Evolutionary conservation across 2,113 vertebrate species (phyloP), one percentile per base, ranked within the genome.

Genomic region (Eulemur rufifrons): DNA sequence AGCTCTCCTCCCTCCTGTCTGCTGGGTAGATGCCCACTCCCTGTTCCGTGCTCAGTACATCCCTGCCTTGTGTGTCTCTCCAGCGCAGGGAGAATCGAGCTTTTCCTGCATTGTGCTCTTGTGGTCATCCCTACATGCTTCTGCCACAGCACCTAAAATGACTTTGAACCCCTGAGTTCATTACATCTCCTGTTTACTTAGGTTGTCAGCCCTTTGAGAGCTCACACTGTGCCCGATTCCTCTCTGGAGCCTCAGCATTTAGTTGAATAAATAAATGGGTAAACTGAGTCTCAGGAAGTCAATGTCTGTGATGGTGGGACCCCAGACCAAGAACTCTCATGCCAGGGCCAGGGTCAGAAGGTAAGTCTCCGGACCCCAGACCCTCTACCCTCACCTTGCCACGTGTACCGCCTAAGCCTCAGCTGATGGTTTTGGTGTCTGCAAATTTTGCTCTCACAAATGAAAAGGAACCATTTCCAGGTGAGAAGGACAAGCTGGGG

Each of bases 1-100:
- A 56, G 7, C 0, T 0, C 50, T 32, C 13, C 29, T 13, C 29
- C 34, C 3, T 20, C 61, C 18, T 25, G 25, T 25, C 74, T 29
- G 1, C 11, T 56, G 45, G 37, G 17, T 34, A 27, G 39, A 78
- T 14, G 52, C 27, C 21, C n/a, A 21, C 71, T 69, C 54, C 54
- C 20, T 5, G 18, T 29, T 27, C 61, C 29, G 13, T 29, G 27
- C 61, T 25, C 4, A 1, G 3, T 9, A 3, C 3, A 6, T 7
- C 9, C 9, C 14, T 23, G 11, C 45, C 71, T 39, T 32, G 27
- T 37, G 17, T 12, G 13, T 52, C 27, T 45, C 34, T n/a, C 8
- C 25, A 6, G 50, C 0, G 0, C 0, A 23, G 29, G 15, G 37
- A 59, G 83, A 23, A 34, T 0, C 17, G 61, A 68, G 47, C 23